Evolutionary conservation across 2,113 vertebrate genomes (phyloP), one percentile per base, ranked within the genome.

Genomic region (Nibea coibor): DNA sequence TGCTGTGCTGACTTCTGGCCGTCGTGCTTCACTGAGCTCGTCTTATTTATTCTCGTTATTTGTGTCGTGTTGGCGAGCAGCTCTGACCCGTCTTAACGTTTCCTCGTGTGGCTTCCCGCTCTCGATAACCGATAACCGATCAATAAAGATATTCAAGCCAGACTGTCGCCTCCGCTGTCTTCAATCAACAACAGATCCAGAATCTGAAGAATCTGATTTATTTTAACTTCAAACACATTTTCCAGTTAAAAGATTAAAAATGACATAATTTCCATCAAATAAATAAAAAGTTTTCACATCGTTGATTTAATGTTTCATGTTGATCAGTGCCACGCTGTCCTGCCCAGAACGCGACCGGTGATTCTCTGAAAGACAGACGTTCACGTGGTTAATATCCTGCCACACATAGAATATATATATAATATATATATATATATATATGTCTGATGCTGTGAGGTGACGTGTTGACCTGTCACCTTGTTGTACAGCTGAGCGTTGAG

Each of bases 401-500:
- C n/a, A n/a, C n/a, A n/a, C n/a, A n/a, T n/a, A n/a, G n/a, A n/a
- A n/a, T n/a, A 2, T 26, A 26, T 26, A 26, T 26, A 26, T 26
- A 26, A 26, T 26, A 26, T 26, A 26, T 26, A 26, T 26, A 26
- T 26, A 26, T 26, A 26, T 26, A 26, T 26, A 26, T 26, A 26
- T n/a, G n/a, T n/a, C n/a, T n/a, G n/a, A n/a, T 17, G 43, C 28
- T 28, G 28, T 28, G 28, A 28, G 28, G 2, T 3, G 28, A 28
- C 28, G 28, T 54, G 28, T 54, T 42, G 31, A n/a, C n/a, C 50
- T 67, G 50, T 45, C 0, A 89, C 98, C 65, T 87, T 96, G 89
- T 96, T 97, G 92, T 95, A 99, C 9, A 97, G 95, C 71, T 96
- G 96, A 1, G 97, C 98, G 24, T 94, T 97, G 19, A 96, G 91